These are phyloP conservation scores for Zoanthus gigantus DNA, from an alignment of 92 coral and sea anemone genomes.

Conservation along the genomic window DNA sequence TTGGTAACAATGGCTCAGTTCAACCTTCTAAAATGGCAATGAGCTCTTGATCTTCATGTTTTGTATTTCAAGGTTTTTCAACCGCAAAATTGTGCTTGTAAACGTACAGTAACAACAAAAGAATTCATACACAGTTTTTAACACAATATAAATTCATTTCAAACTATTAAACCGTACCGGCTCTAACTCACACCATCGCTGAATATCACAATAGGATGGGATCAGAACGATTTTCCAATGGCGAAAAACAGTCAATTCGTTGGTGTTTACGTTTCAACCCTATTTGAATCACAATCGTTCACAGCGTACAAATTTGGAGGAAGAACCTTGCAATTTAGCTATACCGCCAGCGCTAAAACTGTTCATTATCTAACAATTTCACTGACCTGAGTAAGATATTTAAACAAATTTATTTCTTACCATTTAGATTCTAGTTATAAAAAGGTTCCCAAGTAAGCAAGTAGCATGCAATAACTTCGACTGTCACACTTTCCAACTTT, in stretches of 20 bases:
- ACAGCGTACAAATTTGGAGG: background rate
- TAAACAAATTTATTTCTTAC: slow-evolving; percentile 11
- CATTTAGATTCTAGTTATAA: slow-evolving; percentile 1
- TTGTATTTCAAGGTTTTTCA: background rate
- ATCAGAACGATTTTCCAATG: background rate
- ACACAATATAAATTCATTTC: background rate
- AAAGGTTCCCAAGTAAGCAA: background rate
- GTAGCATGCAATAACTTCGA: slow-evolving; percentile 1
- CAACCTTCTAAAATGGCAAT: background rate
- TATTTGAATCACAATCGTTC: background rate
- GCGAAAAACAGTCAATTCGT: slow-evolving; percentile 30
- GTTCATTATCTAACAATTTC: background rate
- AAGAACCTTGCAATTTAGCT: background rate
- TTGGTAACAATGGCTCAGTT: background rate
- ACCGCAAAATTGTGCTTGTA: background rate
- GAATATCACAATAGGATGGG: background rate
- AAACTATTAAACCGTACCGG: background rate
- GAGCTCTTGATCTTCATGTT: background rate
- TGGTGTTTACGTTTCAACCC: slow-evolving; percentile 23
- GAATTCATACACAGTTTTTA: slow-evolving; percentile 25
- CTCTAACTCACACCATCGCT: slow-evolving; percentile 11
- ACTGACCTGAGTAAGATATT: background rate
- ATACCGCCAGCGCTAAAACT: background rate
- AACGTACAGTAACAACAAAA: slow-evolving; percentile 45
- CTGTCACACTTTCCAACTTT: background rate